Conservation (phyloP, 1,140 invertebrate genomes). For the Heterodera schachtii region DNA sequence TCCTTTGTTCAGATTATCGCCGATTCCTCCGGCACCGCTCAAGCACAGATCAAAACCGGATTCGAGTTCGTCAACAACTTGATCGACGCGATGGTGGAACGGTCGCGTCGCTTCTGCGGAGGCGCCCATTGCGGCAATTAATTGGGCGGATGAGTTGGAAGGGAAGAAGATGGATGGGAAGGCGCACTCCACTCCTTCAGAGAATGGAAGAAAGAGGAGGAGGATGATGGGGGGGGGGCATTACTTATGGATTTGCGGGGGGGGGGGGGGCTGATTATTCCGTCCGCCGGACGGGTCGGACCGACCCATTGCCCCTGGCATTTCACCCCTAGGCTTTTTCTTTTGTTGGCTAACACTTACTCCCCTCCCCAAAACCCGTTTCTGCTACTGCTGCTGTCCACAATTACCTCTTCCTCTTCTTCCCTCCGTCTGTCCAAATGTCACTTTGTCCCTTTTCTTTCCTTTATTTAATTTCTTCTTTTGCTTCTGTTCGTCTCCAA, state of each 20-base stretch:
- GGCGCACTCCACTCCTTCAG: neutral
- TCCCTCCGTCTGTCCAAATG: neutral
- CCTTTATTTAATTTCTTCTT: neutral
- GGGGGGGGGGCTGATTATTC: neutral
- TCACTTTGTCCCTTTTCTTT: neutral
- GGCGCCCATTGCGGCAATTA: conserved; percentile 45
- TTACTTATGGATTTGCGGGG: neutral
- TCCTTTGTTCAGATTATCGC: conserved; percentile 56
- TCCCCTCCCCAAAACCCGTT: neutral
- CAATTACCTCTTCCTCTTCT: too few species aligned
- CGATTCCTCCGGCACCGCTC: conserved; percentile 60
- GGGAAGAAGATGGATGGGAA: conserved; percentile 13
- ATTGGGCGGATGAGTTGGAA: neutral
- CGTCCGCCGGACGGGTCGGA: neutral
- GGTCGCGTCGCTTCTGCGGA: conserved; percentile 63
- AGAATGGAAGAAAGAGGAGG: neutral
- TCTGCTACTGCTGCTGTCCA: neutral
- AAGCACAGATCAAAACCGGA: conserved; percentile 62
- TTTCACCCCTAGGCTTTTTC: neutral
- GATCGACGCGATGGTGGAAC: conserved; percentile 65
- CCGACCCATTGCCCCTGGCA: neutral
- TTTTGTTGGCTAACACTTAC: neutral
- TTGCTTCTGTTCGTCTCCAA: neutral
- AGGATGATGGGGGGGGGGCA: neutral
- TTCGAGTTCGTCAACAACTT: conserved; percentile 65